Base-by-base conservation (phyloP, 2,797 vertebrate species). In the Sebastes diploproa region DNA sequence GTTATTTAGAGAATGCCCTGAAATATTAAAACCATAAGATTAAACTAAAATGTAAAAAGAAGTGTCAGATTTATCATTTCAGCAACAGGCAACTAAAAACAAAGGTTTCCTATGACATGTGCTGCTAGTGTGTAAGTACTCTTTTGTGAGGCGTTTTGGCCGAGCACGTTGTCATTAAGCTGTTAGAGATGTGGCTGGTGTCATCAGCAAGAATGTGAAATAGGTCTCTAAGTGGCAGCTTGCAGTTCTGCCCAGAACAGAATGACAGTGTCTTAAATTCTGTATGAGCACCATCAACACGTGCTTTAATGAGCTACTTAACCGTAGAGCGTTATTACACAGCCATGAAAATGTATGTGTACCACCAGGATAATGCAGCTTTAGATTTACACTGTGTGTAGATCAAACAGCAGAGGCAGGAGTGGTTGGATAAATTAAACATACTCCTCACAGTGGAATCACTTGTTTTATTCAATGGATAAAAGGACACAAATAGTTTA, bases 181-280 rank as follows among this genome's bases (percentile, higher is more conserved):
- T 86, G 61, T 81, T 73, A 76, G 65, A 84, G 78, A 89, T 80
- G 79, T 62, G 81, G 73, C 72, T 73, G 46, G 71, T 80, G 76
- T 89, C 83, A 84, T 85, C 78, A 83, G 46, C 62, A 78, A 71
- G 54, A 85, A 83, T 77, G 69, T 80, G 80, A 82, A 83, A 82
- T 32, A 62, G 81, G 69, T 78, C 36, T 89, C 72, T 23, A 70
- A 14, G 72, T 86, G 80, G 77, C 83, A 88, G 88, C 76, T 68
- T 64, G 72, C 73, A 76, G n/a, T 72, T 83, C 56, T 83, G 81
- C 80, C 55, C 69, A 69, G 63, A 80, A 79, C 77, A 80, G 72
- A 83, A 85, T 85, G 75, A 77, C 77, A 78, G 32, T 20, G 56
- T 79, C 69, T 85, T 83, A 74, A 87, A 90, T 78, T 80, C 61